phyloP scores from a whole-genome alignment of 2,113 vertebrate genomes.

The Bubo scandiacus region DNA sequence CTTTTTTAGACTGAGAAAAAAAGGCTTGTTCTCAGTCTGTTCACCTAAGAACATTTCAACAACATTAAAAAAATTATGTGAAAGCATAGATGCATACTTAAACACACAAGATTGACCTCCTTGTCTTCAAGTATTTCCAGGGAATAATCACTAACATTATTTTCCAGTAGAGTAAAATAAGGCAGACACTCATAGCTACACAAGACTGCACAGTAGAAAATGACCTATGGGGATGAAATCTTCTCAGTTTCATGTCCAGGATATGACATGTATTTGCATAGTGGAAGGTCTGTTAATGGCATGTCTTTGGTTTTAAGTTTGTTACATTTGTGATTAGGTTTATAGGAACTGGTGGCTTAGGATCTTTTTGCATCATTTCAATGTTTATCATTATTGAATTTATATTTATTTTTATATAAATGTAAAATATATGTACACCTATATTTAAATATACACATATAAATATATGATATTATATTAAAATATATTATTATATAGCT shows the following conservation, averaged over 20 bases:
- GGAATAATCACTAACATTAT: not conserved
- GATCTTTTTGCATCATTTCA: not conserved
- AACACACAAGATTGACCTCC: not conserved
- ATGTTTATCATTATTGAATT: not conserved
- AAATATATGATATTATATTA: not conserved
- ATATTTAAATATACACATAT: not conserved
- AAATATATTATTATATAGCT: not conserved
- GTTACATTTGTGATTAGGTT: not conserved
- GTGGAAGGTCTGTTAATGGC: not conserved
- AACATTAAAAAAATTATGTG: not conserved
- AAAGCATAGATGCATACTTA: not conserved
- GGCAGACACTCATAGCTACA: not conserved
- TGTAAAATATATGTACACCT: not conserved
- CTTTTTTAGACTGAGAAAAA: not conserved
- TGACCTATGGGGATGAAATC: not conserved
- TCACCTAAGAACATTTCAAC: not conserved
- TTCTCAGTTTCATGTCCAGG: not conserved
- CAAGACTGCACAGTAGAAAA: not conserved
- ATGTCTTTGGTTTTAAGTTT: not conserved
- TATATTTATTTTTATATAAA: not conserved
- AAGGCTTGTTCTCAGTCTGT: not conserved
- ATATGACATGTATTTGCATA: not conserved
- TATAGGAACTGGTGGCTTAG: not conserved
- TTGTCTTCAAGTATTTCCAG: not conserved
- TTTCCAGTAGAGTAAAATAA: constrained; percentile 3